A percentile compares a stretch with the other conserved stretches of the same genome.
Conservation (phyloP, 2,888 invertebrate species). For the Ormyrus pomaceus region DNA sequence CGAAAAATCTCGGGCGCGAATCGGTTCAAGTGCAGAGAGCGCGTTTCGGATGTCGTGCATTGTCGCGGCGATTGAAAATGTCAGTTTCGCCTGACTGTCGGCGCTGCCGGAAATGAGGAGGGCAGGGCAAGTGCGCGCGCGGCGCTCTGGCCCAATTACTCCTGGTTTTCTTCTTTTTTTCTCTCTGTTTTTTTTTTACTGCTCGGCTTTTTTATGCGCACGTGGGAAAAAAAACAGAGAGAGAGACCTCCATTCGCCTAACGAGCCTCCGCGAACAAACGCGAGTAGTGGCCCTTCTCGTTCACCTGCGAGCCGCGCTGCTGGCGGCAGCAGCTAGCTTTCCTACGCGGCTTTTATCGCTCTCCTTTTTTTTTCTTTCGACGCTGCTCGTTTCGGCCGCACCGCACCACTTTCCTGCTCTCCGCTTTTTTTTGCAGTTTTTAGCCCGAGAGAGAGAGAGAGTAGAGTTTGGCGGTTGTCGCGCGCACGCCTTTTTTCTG, state of each 20-base stretch:
- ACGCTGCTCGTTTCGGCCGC: too few species aligned
- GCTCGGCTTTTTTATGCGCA: background rate
- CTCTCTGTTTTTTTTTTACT: slow-evolving; percentile 4
- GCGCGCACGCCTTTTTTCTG: too few species aligned
- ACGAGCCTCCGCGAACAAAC: slow-evolving; percentile 16
- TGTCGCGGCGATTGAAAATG: slow-evolving; percentile 41
- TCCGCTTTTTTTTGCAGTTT: too few species aligned
- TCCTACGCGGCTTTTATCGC: too few species aligned
- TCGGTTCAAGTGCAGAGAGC: slow-evolving; percentile 15
- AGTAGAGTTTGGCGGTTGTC: too few species aligned
- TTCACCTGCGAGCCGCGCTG: background rate
- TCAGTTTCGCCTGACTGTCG: slow-evolving; percentile 21
- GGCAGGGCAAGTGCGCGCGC: slow-evolving; percentile 24
- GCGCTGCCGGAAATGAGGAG: slow-evolving; percentile 21
- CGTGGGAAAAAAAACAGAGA: slow-evolving; percentile 25
- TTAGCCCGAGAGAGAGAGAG: too few species aligned
- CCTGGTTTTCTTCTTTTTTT: background rate
- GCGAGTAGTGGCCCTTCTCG: slow-evolving; percentile 19
- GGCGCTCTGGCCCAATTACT: slow-evolving; percentile 34
- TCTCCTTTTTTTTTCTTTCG: too few species aligned
- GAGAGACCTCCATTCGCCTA: slow-evolving; percentile 10
- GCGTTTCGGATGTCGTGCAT: background rate
- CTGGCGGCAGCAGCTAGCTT: too few species aligned
- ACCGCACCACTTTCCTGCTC: too few species aligned
- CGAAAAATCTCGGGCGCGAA: background rate